A percentile compares a stretch with the other conserved stretches of the same genome.
These are phyloP conservation scores for Zoanthus sociatus DNA, from an alignment of 92 coral and sea anemone species.

Conservation along the genomic window DNA sequence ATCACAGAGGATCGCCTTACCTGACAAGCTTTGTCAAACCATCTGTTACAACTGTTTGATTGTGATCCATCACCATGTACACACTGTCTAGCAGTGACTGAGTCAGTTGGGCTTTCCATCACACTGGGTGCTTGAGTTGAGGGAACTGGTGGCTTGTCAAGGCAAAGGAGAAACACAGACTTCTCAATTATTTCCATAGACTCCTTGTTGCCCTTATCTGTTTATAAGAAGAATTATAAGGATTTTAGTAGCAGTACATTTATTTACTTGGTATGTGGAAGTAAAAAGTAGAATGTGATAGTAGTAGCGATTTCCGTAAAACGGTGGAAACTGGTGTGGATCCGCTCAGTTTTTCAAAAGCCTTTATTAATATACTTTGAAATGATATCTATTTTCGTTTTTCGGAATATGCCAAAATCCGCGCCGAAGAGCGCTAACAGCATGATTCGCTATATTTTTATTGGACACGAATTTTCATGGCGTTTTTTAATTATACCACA, in stretches of 20 bases:
- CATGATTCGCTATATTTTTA: no score
- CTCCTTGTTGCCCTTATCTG: constrained; percentile 84
- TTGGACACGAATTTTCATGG: no score
- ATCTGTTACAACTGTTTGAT: constrained; percentile 92
- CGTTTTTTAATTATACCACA: no score
- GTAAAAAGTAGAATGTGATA: background rate
- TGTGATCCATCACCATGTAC: constrained; percentile 95
- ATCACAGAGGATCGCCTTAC: constrained; percentile 37
- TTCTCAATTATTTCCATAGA: constrained; percentile 83
- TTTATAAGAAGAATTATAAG: background rate
- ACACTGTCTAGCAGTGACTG: constrained; percentile 83
- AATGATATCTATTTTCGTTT: no score
- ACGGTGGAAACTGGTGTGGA: no score
- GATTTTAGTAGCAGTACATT: background rate
- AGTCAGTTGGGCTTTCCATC: constrained; percentile 83
- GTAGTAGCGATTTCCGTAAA: no score
- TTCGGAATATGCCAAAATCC: no score
- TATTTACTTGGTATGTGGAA: background rate
- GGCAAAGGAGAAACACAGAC: constrained; percentile 83
- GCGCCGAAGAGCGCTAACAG: no score
- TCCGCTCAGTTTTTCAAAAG: no score
- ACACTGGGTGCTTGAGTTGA: constrained; percentile 87
- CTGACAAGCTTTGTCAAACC: constrained; percentile 95
- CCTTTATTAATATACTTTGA: no score
- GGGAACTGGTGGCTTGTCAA: constrained; percentile 84